Conservation (phyloP, 2,113 vertebrate genomes). For the Callocephalon fimbriatum region DNA sequence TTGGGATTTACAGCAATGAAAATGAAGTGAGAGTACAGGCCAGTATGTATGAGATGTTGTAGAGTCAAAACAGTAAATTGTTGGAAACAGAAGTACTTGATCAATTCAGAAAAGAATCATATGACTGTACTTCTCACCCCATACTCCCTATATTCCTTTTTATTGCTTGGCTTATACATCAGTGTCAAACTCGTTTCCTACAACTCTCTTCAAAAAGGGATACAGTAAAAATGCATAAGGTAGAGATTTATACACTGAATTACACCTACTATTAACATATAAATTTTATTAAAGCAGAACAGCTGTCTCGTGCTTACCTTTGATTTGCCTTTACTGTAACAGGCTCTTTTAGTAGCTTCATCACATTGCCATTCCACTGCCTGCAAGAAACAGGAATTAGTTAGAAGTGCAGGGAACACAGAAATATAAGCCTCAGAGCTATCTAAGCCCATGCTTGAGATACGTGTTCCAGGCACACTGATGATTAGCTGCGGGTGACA, state of each 20-base stretch:
- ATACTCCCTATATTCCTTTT: not conserved
- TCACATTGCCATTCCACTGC: constrained; percentile 93
- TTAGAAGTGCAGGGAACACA: not conserved
- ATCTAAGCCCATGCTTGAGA: not conserved
- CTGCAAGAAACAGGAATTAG: constrained; percentile 69
- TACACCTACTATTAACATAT: not conserved
- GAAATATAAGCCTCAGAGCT: not conserved
- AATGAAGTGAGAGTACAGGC: not conserved
- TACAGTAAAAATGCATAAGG: not conserved
- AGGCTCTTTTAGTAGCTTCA: constrained; percentile 92
- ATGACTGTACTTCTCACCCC: not conserved
- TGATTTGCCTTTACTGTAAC: constrained; percentile 96
- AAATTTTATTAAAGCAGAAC: not conserved
- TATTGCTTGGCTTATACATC: not conserved
- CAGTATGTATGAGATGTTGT: not conserved
- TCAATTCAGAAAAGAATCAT: not conserved
- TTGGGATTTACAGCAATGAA: not conserved
- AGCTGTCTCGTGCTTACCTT: constrained; percentile 81
- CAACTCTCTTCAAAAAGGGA: not conserved
- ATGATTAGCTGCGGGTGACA: not conserved
- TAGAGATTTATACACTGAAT: not conserved
- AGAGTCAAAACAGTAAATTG: not conserved
- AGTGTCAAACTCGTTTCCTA: not conserved
- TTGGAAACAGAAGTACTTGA: not conserved
- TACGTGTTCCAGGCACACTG: not conserved